phyloP scores from a whole-genome alignment of 2,888 invertebrate species.

The Melikaiella ostensackeni region DNA sequence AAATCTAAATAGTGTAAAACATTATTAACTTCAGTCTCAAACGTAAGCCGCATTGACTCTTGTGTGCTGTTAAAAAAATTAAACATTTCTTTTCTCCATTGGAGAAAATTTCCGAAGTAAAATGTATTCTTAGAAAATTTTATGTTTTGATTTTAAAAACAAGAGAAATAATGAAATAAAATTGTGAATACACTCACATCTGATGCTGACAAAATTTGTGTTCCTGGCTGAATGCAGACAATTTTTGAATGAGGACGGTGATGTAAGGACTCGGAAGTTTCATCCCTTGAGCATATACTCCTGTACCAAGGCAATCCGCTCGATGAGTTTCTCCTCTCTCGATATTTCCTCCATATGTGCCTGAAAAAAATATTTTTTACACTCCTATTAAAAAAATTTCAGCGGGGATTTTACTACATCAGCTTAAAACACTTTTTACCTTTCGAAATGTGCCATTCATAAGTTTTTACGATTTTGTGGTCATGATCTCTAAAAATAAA shows the following conservation, averaged over 20 bases:
- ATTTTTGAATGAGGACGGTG: constrained; percentile 69
- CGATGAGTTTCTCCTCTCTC: constrained; percentile 76
- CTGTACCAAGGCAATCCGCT: constrained; percentile 72
- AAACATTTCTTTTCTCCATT: too few relatives aligned
- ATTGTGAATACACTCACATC: constrained; percentile 67
- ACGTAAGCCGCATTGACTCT: too few relatives aligned
- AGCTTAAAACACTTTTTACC: too few relatives aligned
- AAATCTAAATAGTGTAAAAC: too few relatives aligned
- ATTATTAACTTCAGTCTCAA: too few relatives aligned
- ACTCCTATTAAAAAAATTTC: neutral
- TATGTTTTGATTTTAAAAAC: neutral
- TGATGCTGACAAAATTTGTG: constrained; percentile 72
- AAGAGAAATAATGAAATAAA: neutral
- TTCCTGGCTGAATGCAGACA: constrained; percentile 69
- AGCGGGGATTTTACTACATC: too few relatives aligned
- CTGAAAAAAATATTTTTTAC: constrained; percentile 69
- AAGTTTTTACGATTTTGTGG: too few relatives aligned
- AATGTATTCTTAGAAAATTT: neutral
- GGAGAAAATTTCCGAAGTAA: too few relatives aligned
- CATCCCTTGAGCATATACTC: constrained; percentile 68
- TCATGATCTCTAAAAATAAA: too few relatives aligned
- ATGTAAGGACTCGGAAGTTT: constrained; percentile 70
- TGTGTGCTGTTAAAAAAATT: too few relatives aligned
- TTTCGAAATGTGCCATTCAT: too few relatives aligned
- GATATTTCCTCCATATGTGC: constrained; percentile 80